phyloP scores from a whole-genome alignment of 2,888 invertebrate genomes.

The Scaptomyza flava region DNA sequence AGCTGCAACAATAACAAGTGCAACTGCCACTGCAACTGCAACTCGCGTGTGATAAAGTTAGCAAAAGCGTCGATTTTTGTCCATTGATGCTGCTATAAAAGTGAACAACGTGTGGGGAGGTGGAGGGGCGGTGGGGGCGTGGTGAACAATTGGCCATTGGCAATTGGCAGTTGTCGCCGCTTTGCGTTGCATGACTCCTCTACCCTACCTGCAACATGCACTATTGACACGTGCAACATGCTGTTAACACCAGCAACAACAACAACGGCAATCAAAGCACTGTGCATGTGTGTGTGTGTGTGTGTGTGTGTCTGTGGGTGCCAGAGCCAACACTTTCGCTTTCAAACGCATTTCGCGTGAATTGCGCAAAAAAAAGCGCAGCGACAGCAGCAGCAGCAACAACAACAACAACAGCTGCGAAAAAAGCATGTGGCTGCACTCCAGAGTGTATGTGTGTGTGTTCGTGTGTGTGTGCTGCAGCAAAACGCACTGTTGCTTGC shows the following conservation, averaged over 20 bases:
- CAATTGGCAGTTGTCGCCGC: slow-evolving; percentile 38
- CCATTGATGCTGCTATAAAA: slow-evolving; percentile 56
- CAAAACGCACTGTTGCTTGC: slow-evolving; percentile 76
- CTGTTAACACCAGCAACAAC: slow-evolving; percentile 69
- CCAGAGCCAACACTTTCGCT: slow-evolving; percentile 77
- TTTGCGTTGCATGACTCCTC: slow-evolving; percentile 19
- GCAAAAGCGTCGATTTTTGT: slow-evolving; percentile 73
- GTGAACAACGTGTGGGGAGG: neutral
- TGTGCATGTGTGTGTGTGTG: slow-evolving; percentile 25
- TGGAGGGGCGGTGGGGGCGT: neutral
- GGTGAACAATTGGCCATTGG: slow-evolving; percentile 40
- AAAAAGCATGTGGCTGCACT: slow-evolving; percentile 38
- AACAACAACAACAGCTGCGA: slow-evolving; percentile 11
- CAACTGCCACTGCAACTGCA: slow-evolving; percentile 39
- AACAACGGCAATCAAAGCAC: slow-evolving; percentile 37
- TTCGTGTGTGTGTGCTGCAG: slow-evolving; percentile 54
- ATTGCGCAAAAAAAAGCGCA: slow-evolving; percentile 59
- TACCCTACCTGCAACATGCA: slow-evolving; percentile 67
- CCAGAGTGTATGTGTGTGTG: slow-evolving; percentile 20
- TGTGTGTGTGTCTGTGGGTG: slow-evolving; percentile 39
- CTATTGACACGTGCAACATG: slow-evolving; percentile 79
- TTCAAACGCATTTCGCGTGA: slow-evolving; percentile 77
- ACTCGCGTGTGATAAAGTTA: slow-evolving; percentile 67
- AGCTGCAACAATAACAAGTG: slow-evolving; percentile 38
- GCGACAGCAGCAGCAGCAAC: slow-evolving; percentile 11